Percentiles rank a stretch among this genome's conserved stretches.
Evolutionary conservation across 2,888 invertebrate genomes (phyloP).

Genomic region (Entomobrya multifasciata): DNA sequence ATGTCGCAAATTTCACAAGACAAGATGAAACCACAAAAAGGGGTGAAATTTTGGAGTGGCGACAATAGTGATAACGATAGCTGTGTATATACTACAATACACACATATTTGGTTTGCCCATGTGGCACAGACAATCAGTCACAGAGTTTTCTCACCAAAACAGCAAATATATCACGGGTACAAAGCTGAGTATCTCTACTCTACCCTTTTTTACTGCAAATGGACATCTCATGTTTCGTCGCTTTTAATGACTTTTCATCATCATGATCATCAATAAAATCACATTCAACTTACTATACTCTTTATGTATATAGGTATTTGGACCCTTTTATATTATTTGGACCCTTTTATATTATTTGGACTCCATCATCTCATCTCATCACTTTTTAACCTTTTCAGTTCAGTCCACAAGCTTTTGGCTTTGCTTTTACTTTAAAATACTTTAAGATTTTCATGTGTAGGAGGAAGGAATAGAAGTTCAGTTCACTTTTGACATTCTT

Average conservation of each 20-base stretch:
- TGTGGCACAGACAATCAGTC: neutral
- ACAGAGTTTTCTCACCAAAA: constrained; percentile 38
- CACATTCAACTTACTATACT: neutral
- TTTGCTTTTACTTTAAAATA: neutral
- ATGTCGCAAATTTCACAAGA: constrained; percentile 35
- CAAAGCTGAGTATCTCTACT: too few relatives aligned
- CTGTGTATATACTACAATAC: too few relatives aligned
- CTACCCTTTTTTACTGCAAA: constrained; percentile 9
- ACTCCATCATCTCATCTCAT: too few relatives aligned
- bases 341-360: too few relatives aligned
- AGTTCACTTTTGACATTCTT: constrained; percentile 19
- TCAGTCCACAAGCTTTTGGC: neutral
- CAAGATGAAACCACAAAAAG: neutral
- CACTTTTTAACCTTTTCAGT: neutral
- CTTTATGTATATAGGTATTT: too few relatives aligned
- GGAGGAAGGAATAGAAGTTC: neutral
- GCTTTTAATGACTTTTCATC: constrained; percentile 50
- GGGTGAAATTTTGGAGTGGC: neutral
- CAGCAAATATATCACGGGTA: too few relatives aligned
- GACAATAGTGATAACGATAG: neutral
- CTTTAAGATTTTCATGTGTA: neutral
- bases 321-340: too few relatives aligned
- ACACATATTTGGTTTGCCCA: neutral
- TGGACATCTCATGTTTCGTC: constrained; percentile 47
- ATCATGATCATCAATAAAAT: neutral